Percentiles rank a stretch among this genome's conserved stretches.
Conservation (phyloP, 2,797 vertebrate species). For the Emys orbicularis region DNA sequence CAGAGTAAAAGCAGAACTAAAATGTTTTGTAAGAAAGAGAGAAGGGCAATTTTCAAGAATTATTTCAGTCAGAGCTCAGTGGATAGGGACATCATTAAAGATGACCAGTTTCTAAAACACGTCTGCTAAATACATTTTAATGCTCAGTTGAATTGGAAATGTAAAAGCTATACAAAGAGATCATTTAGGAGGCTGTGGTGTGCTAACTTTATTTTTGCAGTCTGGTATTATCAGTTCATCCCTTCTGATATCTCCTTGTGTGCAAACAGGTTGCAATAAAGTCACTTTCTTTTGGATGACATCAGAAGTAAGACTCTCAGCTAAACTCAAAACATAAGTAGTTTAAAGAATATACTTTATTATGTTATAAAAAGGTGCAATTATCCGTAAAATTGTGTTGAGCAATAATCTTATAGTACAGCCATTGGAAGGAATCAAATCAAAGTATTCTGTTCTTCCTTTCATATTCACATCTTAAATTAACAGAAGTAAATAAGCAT, state of each 20-base stretch:
- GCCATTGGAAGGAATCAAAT: not conserved
- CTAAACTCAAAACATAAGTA: conserved; percentile 40
- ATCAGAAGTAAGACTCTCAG: conserved; percentile 24
- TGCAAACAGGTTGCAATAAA: not conserved
- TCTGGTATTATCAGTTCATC: not conserved
- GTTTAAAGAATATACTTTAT: conserved; percentile 74
- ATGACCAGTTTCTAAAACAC: rapidly evolving
- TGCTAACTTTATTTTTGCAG: not conserved
- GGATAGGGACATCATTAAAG: not conserved
- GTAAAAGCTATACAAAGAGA: not conserved
- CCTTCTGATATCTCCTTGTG: not conserved
- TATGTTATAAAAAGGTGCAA: conserved; percentile 67
- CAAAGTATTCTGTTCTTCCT: conserved; percentile 39
- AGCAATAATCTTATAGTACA: conserved; percentile 43
- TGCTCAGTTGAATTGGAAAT: not conserved
- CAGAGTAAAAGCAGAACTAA: not conserved
- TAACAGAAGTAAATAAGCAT: conserved; percentile 28
- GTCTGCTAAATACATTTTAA: not conserved
- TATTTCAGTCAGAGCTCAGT: rapidly evolving
- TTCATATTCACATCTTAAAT: conserved; percentile 39
- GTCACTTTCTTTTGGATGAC: not conserved
- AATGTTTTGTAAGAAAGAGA: not conserved
- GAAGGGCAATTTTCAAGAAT: not conserved
- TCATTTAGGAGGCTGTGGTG: not conserved
- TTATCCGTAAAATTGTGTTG: conserved; percentile 56